Evolutionary conservation across 2,888 invertebrate genomes (phyloP), one percentile per base, ranked within the genome.

Genomic region (Ormia ochracea): DNA sequence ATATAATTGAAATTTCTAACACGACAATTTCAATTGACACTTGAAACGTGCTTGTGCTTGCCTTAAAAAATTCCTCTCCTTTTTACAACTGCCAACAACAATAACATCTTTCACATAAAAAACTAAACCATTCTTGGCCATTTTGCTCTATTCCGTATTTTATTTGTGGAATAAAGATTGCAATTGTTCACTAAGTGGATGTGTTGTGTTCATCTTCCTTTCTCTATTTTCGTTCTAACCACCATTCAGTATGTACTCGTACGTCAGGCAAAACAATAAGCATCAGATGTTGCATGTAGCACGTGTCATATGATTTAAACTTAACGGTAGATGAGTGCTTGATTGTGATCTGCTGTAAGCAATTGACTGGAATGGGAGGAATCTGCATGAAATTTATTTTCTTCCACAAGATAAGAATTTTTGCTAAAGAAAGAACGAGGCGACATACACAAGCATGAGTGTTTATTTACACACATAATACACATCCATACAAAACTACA

Each of bases 11-110:
- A 80, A 72, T 76, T 80, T 80, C 76, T 72, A 70, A 80, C 80
- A 80, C 54, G 76, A 80, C 80, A 80, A 80, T 80, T 80, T 80
- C 80, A 80, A 80, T 80, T 80, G 80, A 76, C 80, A 80, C 80
- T 80, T 80, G 66, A 80, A 80, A 80, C 80, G 80, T 80, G 80
- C 72, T 68, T 68, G 61, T 76, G 69, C 65, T 50, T 26, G 54
- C 66, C 65, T 61, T 38, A 36, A 41, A 41, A 12, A n/a, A 1
- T 36, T 61, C 10, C 12, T 28, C 10, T 59, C 0, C 17, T 12
- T 14, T 12, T 31, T 41, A 10, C 12, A 31, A 14, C 12, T n/a
- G 4, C 12, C 52, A 10, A 36, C 21, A 36, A 36, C 28, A 7
- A 17, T 38, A 17, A 36, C 21, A 41, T 33, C 7, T 36, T 23